A percentile compares a stretch with the other conserved stretches of the same genome.
These are phyloP conservation scores for Nettapus auritus DNA, from an alignment of 2,113 vertebrate species.

Conservation along the genomic window DNA sequence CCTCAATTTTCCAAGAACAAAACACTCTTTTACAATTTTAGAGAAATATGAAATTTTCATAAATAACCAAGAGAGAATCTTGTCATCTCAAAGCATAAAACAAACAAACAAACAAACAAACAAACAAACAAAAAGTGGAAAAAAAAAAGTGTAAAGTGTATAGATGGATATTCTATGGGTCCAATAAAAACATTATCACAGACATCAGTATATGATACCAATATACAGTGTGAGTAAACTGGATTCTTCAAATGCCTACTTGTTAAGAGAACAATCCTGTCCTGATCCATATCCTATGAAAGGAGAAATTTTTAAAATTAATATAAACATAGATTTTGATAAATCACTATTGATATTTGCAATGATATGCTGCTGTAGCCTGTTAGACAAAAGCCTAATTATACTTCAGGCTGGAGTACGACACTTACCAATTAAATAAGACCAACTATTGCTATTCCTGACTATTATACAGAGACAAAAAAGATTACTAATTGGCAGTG, in stretches of 20 bases:
- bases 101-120: too few species aligned
- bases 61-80: not conserved
- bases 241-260: not conserved
- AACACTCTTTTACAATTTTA: not conserved
- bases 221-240: not conserved
- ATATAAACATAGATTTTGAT: not conserved
- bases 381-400: not conserved
- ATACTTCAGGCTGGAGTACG: not conserved
- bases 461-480: not conserved
- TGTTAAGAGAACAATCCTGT: not conserved
- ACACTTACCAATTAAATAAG: not conserved
- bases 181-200: not conserved
- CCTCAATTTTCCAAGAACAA: not conserved
- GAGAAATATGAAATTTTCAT: not conserved
- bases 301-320: not conserved
- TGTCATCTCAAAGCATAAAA: not conserved
- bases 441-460: not conserved
- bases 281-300: not conserved
- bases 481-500: fast-evolving
- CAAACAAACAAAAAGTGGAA: too few species aligned
- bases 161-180: not conserved
- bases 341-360: not conserved
- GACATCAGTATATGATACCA: fast-evolving
- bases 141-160: not conserved
- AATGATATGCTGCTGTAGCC: not conserved